Conservation (phyloP, 2,113 vertebrate genomes). For the Bettongia penicillata region DNA sequence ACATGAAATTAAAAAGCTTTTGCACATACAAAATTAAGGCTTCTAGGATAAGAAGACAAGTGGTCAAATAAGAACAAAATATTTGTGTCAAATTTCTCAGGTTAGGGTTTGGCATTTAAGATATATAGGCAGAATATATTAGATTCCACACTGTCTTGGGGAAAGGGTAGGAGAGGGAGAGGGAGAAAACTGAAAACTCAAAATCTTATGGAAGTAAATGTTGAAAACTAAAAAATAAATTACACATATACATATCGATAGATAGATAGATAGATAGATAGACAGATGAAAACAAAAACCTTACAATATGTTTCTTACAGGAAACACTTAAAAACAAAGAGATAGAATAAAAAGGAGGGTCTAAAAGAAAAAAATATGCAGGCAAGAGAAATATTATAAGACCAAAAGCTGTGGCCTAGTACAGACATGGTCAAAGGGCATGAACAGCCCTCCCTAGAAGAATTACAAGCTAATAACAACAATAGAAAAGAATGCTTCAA, state of each 20-base stretch:
- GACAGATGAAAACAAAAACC: too few relatives aligned
- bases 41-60: background rate
- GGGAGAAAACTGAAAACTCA: too few relatives aligned
- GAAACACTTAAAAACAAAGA: too few relatives aligned
- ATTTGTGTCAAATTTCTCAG: background rate
- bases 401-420: background rate
- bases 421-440: background rate
- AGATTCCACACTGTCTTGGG: too few relatives aligned
- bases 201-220: too few relatives aligned
- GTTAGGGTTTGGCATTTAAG: background rate
- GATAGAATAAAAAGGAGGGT: too few relatives aligned
- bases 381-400: background rate
- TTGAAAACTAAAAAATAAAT: too few relatives aligned
- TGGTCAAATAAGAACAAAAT: background rate
- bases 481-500: background rate
- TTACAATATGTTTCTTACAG: too few relatives aligned
- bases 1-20: background rate
- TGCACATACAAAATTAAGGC: background rate
- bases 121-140: background rate
- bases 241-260: too few relatives aligned
- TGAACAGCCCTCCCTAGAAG: background rate
- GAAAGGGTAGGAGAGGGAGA: too few relatives aligned
- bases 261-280: too few relatives aligned
- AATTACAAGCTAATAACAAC: background rate
- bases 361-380: background rate